Percentiles rank a stretch among this genome's conserved stretches.
Conservation (phyloP, 1,140 invertebrate species). For the Anagrus nilaparvatae region DNA sequence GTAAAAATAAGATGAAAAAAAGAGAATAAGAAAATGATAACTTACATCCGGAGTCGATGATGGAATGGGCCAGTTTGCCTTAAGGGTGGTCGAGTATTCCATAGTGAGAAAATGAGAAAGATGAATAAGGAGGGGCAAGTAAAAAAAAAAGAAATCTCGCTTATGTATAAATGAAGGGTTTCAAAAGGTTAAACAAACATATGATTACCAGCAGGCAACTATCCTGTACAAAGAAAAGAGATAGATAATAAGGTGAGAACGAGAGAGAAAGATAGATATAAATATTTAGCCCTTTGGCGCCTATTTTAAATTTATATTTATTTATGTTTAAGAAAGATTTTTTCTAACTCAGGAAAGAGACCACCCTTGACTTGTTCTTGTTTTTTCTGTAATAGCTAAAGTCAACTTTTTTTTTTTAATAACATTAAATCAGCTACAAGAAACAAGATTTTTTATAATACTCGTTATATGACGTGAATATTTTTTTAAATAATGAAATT, state of each 20-base stretch:
- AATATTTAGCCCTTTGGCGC: too few relatives aligned
- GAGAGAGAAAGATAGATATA: slow-evolving; percentile 23
- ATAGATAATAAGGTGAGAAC: slow-evolving; percentile 12
- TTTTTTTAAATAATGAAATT: too few relatives aligned
- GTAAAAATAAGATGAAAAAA: slow-evolving; percentile 14
- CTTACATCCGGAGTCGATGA: slow-evolving; percentile 6
- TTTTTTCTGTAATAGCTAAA: too few relatives aligned
- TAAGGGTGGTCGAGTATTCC: slow-evolving; percentile 27
- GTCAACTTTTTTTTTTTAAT: too few relatives aligned
- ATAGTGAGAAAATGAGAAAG: slow-evolving; percentile 10
- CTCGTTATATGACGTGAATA: too few relatives aligned
- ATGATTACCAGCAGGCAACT: slow-evolving; percentile 43
- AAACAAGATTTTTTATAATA: too few relatives aligned
- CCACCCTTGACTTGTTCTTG: too few relatives aligned
- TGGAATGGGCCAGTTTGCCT: too few relatives aligned
- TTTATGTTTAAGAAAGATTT: too few relatives aligned
- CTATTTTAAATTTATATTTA: too few relatives aligned
- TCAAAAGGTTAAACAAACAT: slow-evolving; percentile 45
- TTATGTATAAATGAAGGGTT: slow-evolving; percentile 40
- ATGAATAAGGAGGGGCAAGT: slow-evolving; percentile 7
- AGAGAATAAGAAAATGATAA: slow-evolving; percentile 28
- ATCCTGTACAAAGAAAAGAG: slow-evolving; percentile 16
- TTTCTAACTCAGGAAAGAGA: too few relatives aligned
- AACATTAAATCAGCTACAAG: too few relatives aligned
- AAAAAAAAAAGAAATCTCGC: slow-evolving; percentile 10